Evolutionary conservation across 1,140 invertebrate genomes (phyloP), one percentile per base, ranked within the genome.

Genomic region (Heliconius nattereri): DNA sequence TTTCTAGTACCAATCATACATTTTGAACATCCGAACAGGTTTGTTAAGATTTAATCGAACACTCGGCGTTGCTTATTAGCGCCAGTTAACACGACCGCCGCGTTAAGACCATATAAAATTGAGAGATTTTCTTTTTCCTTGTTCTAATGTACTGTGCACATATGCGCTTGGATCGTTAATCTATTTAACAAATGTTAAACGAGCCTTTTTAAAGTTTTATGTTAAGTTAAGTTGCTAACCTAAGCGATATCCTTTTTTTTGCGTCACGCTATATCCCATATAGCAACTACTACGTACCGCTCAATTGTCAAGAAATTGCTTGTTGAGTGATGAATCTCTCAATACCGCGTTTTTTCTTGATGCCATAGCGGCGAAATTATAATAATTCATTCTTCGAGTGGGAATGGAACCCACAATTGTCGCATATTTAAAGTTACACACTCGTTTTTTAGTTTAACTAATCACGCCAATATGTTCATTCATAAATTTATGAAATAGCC

Each of bases 31-130:
- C 3, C 11, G 26, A 66, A 66, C 60, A 66, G 60, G 60, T 66
- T 66, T n/a, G 11, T 66, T 66, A 66, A 66, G 23, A 66, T 66
- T 66, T 29, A 29, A 66, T 66, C 60, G 60, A 29, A 66, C 26
- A 66, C 60, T 29, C 23, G 23, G 23, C 23, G 60, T 29, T 66
- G 9, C 60, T 66, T 29, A 66, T 66, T 66, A 66, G 60, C 60
- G 11, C 23, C 26, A 13, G 60, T 66, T 66, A 66, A 66, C 60
- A 66, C 60, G 60, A 16, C 23, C 60, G 23, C 60, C 60, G 26
- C 60, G 60, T 66, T 66, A 66, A 66, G 60, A n/a, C 60, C 60
- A 66, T 66, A 66, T 66, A 29, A 66, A 66, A 66, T 66, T 66
- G 23, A 66, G 60, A 66, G 60, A 66, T 66, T 26, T 29, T 29